phyloP scores from a whole-genome alignment of 1,140 invertebrate genomes.

The Drosophila micromelanica region DNA sequence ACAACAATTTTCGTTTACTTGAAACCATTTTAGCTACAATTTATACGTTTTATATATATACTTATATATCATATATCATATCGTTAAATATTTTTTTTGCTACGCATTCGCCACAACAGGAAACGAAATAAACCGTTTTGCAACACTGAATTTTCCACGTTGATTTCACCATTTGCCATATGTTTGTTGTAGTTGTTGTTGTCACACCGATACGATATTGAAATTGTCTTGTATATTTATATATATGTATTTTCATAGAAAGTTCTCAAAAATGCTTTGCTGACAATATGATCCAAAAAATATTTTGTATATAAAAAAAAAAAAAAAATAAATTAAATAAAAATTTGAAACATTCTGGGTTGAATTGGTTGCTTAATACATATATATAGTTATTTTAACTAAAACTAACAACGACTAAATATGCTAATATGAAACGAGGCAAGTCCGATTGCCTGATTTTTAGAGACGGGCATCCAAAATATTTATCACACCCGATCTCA shows the following conservation, averaged over 20 bases:
- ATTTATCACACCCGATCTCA: no score
- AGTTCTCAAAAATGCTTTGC: constrained; percentile 53
- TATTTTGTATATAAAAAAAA: constrained; percentile 18
- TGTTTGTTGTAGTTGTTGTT: constrained; percentile 43
- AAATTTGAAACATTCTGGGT: constrained; percentile 24
- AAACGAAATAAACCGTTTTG: constrained; percentile 23
- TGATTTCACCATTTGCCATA: constrained; percentile 77
- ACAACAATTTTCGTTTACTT: constrained; percentile 77
- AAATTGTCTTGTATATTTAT: constrained; percentile 6
- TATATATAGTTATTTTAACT: constrained; percentile 13
- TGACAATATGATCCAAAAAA: constrained; percentile 72
- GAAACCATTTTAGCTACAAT: constrained; percentile 83
- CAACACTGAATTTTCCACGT: constrained; percentile 40
- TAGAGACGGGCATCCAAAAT: no score
- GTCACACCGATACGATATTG: constrained; percentile 30
- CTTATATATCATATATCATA: constrained; percentile 43
- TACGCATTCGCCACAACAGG: constrained; percentile 52
- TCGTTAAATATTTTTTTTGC: constrained; percentile 48
- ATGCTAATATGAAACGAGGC: not conserved
- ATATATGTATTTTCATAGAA: constrained; percentile 25
- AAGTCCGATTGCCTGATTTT: not conserved
- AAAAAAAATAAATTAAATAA: not conserved
- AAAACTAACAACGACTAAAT: constrained; percentile 36
- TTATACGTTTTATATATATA: constrained; percentile 53
- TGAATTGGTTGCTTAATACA: not conserved